Conservation (phyloP, 2,113 vertebrate genomes). For the Upupa epops region DNA sequence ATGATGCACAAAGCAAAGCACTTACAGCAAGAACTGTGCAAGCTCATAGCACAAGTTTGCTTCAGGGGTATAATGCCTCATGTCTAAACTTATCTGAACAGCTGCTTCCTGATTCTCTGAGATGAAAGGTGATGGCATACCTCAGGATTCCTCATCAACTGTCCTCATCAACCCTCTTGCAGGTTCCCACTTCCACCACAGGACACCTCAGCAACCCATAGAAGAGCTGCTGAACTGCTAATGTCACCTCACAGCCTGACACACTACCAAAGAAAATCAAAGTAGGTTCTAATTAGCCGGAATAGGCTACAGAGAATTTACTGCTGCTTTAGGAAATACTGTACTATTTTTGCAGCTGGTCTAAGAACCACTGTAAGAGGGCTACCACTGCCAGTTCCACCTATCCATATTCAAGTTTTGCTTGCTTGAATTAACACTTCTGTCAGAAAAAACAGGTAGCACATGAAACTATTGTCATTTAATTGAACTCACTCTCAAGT, state of each 20-base stretch:
- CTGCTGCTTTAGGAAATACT: not conserved
- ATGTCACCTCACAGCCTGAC: not conserved
- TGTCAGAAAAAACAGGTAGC: not conserved
- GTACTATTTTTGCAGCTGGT: not conserved
- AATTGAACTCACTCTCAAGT: not conserved
- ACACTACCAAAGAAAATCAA: not conserved
- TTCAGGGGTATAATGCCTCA: not conserved
- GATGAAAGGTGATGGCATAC: not conserved
- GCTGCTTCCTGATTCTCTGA: not conserved
- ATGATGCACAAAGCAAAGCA: not conserved
- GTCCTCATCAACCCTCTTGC: not conserved
- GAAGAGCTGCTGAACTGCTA: not conserved
- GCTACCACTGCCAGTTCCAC: not conserved
- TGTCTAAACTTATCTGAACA: conserved; percentile 17
- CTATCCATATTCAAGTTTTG: not conserved
- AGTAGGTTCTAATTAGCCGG: not conserved
- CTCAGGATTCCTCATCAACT: not conserved
- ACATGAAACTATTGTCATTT: not conserved
- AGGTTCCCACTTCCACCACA: not conserved
- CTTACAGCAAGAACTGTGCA: not conserved
- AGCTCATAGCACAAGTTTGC: not conserved
- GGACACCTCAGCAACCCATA: not conserved
- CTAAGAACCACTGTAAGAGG: rapidly evolving
- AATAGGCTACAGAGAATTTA: not conserved
- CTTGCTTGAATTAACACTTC: not conserved